Evolutionary conservation across 2,797 vertebrate species (phyloP), one percentile per base, ranked within the genome.

Genomic region (Erpetoichthys calabaricus): DNA sequence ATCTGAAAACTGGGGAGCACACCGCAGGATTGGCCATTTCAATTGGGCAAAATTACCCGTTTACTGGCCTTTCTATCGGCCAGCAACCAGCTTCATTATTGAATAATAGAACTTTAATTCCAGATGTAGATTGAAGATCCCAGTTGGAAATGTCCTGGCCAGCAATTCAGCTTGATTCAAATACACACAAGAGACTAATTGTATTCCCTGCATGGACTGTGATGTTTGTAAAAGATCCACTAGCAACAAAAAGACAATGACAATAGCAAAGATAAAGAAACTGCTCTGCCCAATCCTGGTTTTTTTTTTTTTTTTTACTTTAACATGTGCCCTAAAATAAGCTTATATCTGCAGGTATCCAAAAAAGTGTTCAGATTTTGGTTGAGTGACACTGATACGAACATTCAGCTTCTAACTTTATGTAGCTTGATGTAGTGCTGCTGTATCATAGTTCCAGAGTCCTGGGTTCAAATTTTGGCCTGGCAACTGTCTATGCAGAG

Each of bases 241-340:
- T 54, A 43, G 41, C 25, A 54, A 43, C 41, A 54, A 42, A 54
- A 54, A 43, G 25, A 25, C 25, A 1, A 25, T 25, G 25, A 25
- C 25, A 25, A 25, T 25, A 25, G 25, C 25, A 25, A 25, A 25
- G 25, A 25, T 25, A 25, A 25, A 25, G n/a, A 25, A 25, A 25
- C 25, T 25, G 42, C 53, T 54, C 9, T 54, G 53, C 5, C 53
- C 44, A 54, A 42, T 54, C 41, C 53, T 6, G 6, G 6, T 25
- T 8, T 49, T 49, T 49, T 49, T 3, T 49, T 2, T 49, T 49
- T 49, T 49, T 49, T 47, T 47, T 54, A 42, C 44, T 54, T 25
- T 25, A 25, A 25, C 25, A 25, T 25, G 25, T 25, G 25, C 25
- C 10, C 53, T 41, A 54, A 62, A 68, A 61, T 59, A 68, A 56